Evolutionary conservation across 2,113 vertebrate genomes (phyloP).

Genomic region (Gymnogyps californianus): DNA sequence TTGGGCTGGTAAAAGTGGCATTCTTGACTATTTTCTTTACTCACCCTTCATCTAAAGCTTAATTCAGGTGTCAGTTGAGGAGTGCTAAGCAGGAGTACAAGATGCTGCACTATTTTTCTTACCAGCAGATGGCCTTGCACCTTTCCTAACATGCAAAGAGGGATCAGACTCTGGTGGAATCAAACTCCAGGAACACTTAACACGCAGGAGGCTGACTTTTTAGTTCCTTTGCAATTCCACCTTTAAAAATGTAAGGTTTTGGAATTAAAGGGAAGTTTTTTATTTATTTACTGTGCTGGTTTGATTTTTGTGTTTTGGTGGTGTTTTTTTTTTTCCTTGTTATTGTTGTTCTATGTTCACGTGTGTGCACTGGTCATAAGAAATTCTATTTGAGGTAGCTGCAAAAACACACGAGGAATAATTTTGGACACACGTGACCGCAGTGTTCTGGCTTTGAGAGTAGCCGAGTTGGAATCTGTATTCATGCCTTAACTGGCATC

Average conservation of each 20-base stretch:
- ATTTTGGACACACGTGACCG: neutral
- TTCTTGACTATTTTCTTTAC: neutral
- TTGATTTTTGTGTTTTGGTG: neutral
- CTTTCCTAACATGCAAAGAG: neutral
- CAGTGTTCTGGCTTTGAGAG: neutral
- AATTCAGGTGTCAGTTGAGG: neutral
- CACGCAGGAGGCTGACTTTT: neutral
- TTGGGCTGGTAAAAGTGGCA: neutral
- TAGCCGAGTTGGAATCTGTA: neutral
- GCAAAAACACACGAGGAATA: neutral
- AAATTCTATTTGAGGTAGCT: neutral
- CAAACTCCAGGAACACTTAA: neutral
- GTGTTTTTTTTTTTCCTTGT: neutral
- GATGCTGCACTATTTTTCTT: neutral
- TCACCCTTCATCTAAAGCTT: neutral
- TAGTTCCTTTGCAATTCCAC: neutral
- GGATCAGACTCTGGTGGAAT: fast-evolving
- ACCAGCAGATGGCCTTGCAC: constrained; percentile 19
- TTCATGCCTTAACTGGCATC: neutral
- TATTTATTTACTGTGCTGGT: neutral
- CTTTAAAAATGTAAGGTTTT: neutral
- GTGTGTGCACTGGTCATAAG: neutral
- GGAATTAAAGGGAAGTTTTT: neutral
- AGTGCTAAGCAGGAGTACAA: neutral
- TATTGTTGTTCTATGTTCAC: neutral